phyloP scores from a whole-genome alignment of 2,888 invertebrate species.

The Acleris sparsana region DNA sequence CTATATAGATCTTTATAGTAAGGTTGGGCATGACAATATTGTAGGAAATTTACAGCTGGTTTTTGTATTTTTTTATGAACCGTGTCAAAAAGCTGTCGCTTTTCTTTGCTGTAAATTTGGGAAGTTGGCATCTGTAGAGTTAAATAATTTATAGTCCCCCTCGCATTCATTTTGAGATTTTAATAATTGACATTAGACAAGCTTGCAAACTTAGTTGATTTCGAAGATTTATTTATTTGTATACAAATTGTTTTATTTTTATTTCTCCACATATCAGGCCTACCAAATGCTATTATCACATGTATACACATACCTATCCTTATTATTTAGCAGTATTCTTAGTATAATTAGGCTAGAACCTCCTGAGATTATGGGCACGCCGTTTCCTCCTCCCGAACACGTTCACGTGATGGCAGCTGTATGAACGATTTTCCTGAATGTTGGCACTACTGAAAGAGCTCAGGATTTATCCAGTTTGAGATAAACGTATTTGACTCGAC shows the following conservation, averaged over 20 bases:
- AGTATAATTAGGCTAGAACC: conserved; percentile 78
- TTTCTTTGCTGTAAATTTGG: too few relatives aligned
- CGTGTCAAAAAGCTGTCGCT: too few relatives aligned
- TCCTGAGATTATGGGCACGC: conserved; percentile 67
- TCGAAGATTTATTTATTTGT: conserved; percentile 21
- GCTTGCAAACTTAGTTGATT: conserved; percentile 23
- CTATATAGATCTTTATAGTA: too few relatives aligned
- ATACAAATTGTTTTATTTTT: conserved; percentile 15
- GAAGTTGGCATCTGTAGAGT: too few relatives aligned
- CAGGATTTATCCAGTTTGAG: neutral
- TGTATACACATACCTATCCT: conserved; percentile 72
- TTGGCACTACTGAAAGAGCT: conserved; percentile 1
- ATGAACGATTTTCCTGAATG: neutral
- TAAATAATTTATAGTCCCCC: too few relatives aligned
- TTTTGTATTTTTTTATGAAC: too few relatives aligned
- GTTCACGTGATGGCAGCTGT: conserved; percentile 6
- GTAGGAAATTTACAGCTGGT: too few relatives aligned
- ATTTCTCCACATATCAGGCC: conserved; percentile 61
- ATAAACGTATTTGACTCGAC: conserved; percentile 35
- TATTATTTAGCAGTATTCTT: conserved; percentile 78
- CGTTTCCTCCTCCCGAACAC: conserved; percentile 37
- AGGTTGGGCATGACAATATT: too few relatives aligned
- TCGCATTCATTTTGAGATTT: neutral
- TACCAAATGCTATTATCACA: conserved; percentile 71
- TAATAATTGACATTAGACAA: conserved; percentile 6